Evolutionary conservation across 2,888 invertebrate species (phyloP), one percentile per base, ranked within the genome.

Genomic region (Stenotaenia linearis): DNA sequence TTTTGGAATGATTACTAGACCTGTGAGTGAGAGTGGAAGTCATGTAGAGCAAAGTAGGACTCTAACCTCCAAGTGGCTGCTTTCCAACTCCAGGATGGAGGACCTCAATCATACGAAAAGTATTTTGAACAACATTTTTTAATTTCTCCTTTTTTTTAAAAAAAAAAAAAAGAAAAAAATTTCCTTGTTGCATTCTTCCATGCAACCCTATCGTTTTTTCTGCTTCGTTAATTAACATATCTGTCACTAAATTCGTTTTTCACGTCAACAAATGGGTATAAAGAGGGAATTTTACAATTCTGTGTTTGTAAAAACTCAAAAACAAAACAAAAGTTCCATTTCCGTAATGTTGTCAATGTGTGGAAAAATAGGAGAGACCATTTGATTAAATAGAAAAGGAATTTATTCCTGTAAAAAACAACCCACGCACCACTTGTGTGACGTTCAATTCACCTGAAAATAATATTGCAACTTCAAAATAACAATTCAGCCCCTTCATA

Each of bases 41-140:
- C 78, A 40, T 78, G 78, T 50, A 50, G 78, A 78, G 45, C 78
- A 50, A 50, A 78, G 50, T 50, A 78, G 78, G 78, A 78, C 78
- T 50, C 78, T 78, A 78, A 78, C 50, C 25, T 50, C 40, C 45
- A 78, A 78, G 78, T 78, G 78, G 78, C 78, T 40, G 45, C 45
- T 25, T 50, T 40, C 78, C 40, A 50, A 78, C 50, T 50, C 78
- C 78, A 40, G 25, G 50, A 50, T 40, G 78, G 50, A 50, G 40
- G 78, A 78, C 45, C 25, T 32, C 40, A 50, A 40, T 25, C 78
- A 77, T 37, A 77, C 37, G 37, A 77, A 77, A 77, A 32, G 77
- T 77, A 77, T 32, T 32, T 74, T 50, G 50, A 50, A 50, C 50
- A 50, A 15, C 50, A 50, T 50, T 18, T 50, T 50, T 50, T 50